Evolutionary conservation across 2,888 invertebrate species (phyloP).

Genomic region (Himalopsyche tibetana): DNA sequence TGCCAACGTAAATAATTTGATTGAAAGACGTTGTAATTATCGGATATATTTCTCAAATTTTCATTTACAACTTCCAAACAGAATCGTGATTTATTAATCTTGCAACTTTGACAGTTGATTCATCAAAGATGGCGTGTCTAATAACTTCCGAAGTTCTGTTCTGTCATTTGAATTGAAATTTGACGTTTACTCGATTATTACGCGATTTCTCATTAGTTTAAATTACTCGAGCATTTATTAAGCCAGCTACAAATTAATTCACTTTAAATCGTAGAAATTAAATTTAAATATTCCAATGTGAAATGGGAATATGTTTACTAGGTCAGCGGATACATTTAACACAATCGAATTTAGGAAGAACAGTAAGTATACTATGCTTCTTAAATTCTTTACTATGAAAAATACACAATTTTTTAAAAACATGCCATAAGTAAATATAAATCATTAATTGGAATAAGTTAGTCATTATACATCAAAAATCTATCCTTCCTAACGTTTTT

Average conservation of each 20-base stretch:
- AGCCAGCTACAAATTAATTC: neutral
- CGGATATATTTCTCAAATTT: neutral
- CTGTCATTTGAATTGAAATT: conserved; percentile 3
- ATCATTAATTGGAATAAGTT: too few species aligned
- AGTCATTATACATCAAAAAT: too few species aligned
- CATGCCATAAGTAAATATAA: too few species aligned
- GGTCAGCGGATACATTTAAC: too few species aligned
- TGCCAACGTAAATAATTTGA: neutral
- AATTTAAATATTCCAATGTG: neutral
- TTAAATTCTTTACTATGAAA: too few species aligned
- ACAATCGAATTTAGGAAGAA: too few species aligned
- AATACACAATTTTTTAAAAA: too few species aligned
- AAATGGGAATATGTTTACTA: too few species aligned
- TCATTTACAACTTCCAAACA: neutral
- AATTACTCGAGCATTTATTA: neutral
- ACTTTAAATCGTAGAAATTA: neutral
- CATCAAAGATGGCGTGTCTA: neutral
- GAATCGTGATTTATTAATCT: neutral
- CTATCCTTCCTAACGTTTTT: too few species aligned
- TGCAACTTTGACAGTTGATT: conserved; percentile 5
- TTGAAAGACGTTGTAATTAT: conserved; percentile 1
- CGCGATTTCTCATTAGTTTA: neutral
- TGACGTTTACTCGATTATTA: conserved; percentile 1
- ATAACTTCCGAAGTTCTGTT: neutral
- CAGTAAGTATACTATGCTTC: too few species aligned